Evolutionary conservation across 2,113 vertebrate species (phyloP).

Genomic region (Cyanistes caeruleus): DNA sequence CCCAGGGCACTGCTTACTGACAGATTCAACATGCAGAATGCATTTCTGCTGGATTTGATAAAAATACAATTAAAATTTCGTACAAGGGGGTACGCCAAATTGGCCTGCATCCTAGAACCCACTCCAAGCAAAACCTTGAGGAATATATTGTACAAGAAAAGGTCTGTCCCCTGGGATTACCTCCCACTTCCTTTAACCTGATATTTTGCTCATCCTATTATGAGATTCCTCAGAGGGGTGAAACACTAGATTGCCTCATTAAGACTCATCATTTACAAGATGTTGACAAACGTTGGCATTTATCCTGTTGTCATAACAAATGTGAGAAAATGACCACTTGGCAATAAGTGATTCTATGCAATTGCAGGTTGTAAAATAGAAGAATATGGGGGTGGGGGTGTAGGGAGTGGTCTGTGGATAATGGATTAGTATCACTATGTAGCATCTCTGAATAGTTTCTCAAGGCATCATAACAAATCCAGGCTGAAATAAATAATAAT

Average conservation of each 20-base stretch:
- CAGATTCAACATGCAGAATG: slow-evolving; percentile 64
- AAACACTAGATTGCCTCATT: slow-evolving; percentile 82
- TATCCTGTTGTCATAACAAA: slow-evolving; percentile 83
- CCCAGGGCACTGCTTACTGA: slow-evolving; percentile 25
- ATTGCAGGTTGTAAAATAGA: slow-evolving; percentile 45
- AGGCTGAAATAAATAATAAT: slow-evolving; percentile 26
- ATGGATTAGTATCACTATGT: slow-evolving; percentile 2
- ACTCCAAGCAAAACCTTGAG: slow-evolving; percentile 76
- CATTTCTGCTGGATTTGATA: slow-evolving; percentile 77
- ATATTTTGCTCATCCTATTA: slow-evolving; percentile 81
- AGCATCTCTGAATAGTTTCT: slow-evolving; percentile 7
- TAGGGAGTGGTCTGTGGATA: neutral
- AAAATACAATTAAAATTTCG: slow-evolving; percentile 79
- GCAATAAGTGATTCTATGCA: slow-evolving; percentile 71
- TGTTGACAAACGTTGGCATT: slow-evolving; percentile 84
- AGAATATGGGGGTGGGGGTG: neutral
- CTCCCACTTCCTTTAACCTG: slow-evolving; percentile 76
- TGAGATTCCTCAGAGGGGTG: slow-evolving; percentile 77
- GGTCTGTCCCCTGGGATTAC: slow-evolving; percentile 67
- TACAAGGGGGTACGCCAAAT: slow-evolving; percentile 71
- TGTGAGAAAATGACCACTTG: slow-evolving; percentile 83
- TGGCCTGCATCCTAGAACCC: slow-evolving; percentile 78
- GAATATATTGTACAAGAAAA: slow-evolving; percentile 72
- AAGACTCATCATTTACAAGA: slow-evolving; percentile 84
- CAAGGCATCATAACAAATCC: slow-evolving; percentile 14